Conservation (phyloP, 1,140 invertebrate species). For the Megathymus violae region DNA sequence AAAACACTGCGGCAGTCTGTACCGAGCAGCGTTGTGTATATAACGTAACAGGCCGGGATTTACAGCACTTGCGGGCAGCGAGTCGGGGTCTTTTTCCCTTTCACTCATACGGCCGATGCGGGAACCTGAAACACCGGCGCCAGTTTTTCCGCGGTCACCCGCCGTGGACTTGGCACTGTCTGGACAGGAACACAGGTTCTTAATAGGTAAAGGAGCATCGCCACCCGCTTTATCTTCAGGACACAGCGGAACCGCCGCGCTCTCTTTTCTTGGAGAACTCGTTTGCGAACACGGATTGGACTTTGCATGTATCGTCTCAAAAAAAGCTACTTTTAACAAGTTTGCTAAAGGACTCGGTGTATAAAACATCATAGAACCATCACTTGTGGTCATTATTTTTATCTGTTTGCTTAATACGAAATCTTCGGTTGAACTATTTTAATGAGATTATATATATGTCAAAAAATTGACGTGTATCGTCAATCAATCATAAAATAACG, state of each 20-base stretch:
- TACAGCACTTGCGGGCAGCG: constrained; percentile 50
- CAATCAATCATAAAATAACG: neutral
- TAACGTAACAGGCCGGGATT: constrained; percentile 71
- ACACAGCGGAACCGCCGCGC: constrained; percentile 12
- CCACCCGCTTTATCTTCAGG: constrained; percentile 47
- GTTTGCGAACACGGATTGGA: constrained; percentile 51
- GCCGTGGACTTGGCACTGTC: constrained; percentile 47
- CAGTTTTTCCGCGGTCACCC: constrained; percentile 68
- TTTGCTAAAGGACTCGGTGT: constrained; percentile 37
- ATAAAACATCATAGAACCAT: constrained; percentile 3
- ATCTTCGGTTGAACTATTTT: neutral
- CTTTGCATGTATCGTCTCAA: constrained; percentile 65
- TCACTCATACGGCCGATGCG: constrained; percentile 51
- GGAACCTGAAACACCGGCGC: constrained; percentile 72
- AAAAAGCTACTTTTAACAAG: constrained; percentile 56
- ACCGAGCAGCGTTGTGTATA: constrained; percentile 71
- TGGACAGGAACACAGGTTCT: constrained; percentile 44
- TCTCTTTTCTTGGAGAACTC: constrained; percentile 52
- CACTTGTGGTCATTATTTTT: constrained; percentile 6
- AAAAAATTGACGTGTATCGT: neutral
- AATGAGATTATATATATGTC: neutral
- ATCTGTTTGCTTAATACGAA: neutral
- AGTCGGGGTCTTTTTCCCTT: constrained; percentile 47
- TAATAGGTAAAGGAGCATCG: constrained; percentile 46
- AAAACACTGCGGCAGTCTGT: constrained; percentile 72